Evolutionary conservation across 2,888 invertebrate species (phyloP), one percentile per base, ranked within the genome.

Genomic region (Conchocele bisecta): DNA sequence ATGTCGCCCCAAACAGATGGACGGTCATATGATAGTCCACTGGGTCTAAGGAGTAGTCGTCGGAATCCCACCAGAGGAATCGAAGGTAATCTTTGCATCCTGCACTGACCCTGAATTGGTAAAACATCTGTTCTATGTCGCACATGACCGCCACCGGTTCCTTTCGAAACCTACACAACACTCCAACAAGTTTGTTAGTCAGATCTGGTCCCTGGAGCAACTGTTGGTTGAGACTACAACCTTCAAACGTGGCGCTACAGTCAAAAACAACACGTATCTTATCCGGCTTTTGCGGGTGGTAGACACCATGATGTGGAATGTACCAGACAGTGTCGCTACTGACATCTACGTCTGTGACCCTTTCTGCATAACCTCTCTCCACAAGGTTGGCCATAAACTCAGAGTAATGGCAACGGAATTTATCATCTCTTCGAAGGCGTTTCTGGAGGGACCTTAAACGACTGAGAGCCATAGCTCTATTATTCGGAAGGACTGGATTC

Each of bases 101-200:
- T 29, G 33, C 41, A 7, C 50, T 2, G 1, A 79, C 81, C n/a
- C 41, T 17, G 37, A 81, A 66, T 33, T 73, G 72, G 42, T 77
- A 51, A 41, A 81, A 81, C 81, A 76, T 79, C 33, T 58, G 58
- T 37, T 81, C 79, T 13, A 81, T 69, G 48, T 81, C 76, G 13
- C 69, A 61, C 61, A 72, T 71, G 13, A 79, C 37, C 11, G 76
- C 81, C 15, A 79, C 29, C 7, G 63, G 66, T 11, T 68, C 28
- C 20, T 56, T 61, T 29, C 79, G 22, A 35, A 81, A 81, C 39
- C 74, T 46, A 29, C 54, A 59, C 11, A 80, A 60, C 15, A 74
- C 68, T 2, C 80, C 77, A 31, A 58, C 28, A 4, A 80, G 39
- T 15, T 9, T 50, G 42, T 80, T 80, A 5, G 69, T 80, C 13